These are phyloP conservation scores for Myodes glareolus DNA, from an alignment of 2,113 vertebrate species.

Conservation along the genomic window DNA sequence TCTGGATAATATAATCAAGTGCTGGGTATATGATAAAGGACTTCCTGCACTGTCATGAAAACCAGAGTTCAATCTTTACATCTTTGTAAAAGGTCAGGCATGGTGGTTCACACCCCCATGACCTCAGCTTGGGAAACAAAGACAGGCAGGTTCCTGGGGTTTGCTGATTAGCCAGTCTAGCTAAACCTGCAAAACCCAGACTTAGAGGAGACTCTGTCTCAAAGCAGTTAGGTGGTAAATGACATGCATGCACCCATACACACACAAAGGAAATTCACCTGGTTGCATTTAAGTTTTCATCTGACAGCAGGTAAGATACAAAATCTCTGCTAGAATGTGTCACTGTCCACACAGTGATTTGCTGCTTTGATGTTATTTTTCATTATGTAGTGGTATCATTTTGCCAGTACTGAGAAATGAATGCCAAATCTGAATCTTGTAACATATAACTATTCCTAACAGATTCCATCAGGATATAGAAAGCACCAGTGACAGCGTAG, in stretches of 20 bases:
- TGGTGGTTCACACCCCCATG: too few species aligned
- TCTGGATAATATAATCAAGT: not conserved
- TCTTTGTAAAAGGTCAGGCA: not conserved
- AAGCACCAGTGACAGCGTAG: not conserved
- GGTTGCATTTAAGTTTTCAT: not conserved
- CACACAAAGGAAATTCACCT: not conserved
- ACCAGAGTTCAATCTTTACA: not conserved
- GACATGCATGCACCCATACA: too few species aligned
- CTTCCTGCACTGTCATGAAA: not conserved
- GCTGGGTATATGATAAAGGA: not conserved
- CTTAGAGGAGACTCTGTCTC: not conserved
- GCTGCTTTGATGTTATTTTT: not conserved
- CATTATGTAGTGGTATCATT: slow-evolving; percentile 24
- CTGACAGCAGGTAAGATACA: not conserved
- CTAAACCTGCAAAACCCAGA: not conserved
- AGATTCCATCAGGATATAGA: not conserved
- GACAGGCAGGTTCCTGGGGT: too few species aligned
- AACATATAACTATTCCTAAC: not conserved
- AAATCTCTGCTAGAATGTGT: not conserved
- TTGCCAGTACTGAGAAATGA: slow-evolving; percentile 30
- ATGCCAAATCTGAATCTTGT: not conserved
- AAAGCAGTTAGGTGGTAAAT: not conserved
- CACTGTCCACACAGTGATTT: not conserved
- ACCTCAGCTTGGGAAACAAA: not conserved
- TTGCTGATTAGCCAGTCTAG: not conserved